Base-by-base conservation (phyloP, 2,797 vertebrate genomes). In the Intellagama lesueurii region DNA sequence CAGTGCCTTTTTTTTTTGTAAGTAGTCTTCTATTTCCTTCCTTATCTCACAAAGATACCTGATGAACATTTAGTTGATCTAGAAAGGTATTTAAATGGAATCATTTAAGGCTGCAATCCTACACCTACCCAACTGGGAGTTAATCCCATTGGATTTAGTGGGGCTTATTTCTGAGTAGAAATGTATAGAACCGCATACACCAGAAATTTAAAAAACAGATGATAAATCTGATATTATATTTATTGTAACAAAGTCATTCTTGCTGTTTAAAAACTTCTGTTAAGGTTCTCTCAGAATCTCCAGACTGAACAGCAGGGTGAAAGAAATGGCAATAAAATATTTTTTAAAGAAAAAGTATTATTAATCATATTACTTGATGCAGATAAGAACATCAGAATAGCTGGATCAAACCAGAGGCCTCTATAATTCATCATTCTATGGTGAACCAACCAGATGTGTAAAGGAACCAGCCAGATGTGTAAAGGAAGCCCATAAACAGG, bases 151-250 rank as follows among this genome's bases (percentile, higher is more conserved):
- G 60, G 60, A 19, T 22, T 64, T 14, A 64, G 60, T 22, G 19
- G 19, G 19, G 60, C 60, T 64, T 64, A 64, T 64, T 64, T 64
- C 19, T 22, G 60, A 64, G 5, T 64, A 64, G 60, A 40, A 75
- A 75, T 75, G 72, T 35, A 35, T 75, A 75, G 17, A 75, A 40
- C 19, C 19, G 32, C 72, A 75, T 11, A 16, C 5, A 19, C 4
- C 35, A n/a, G 17, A 40, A 75, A 75, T 22, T 35, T 22, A 60
- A 88, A 89, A 91, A 1, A 3, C 70, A 49, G 9, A 12, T 87
- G 94, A 88, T 82, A 78, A 7, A 83, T 85, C 24, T 89, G 80
- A 69, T 75, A 35, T 75, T 35, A 40, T 75, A 40, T 75, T 75
- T 75, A 75, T 75, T 40, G 72, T 32, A 75, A 5, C 35, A 14